Base-by-base conservation (phyloP, 2,797 vertebrate genomes). In the Mastacembelus armatus region DNA sequence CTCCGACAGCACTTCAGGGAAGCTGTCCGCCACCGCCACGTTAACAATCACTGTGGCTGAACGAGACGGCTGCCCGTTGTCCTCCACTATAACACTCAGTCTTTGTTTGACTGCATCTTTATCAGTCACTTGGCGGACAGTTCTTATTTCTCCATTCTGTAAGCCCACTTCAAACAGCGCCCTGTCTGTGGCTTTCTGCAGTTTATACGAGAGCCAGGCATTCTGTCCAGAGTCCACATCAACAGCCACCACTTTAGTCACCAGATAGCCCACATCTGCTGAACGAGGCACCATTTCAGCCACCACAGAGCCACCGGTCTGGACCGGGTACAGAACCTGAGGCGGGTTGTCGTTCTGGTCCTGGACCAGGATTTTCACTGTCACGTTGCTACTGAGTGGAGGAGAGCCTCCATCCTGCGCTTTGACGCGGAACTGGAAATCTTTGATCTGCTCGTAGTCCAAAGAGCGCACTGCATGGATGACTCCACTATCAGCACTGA, bases 161-260 rank as follows among this genome's bases (percentile, higher is more conserved):
- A 69, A 69, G n/a, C 88, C 88, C 80, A 94, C 91, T 74, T 75
- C 87, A 84, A 92, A 93, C 52, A 94, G 80, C 12, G 88, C 85
- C 29, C 89, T 93, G 73, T 94, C 93, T 48, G 89, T 87, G 72
- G 86, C 78, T 89, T 91, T 92, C 36, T 91, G 88, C 38, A 92
- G 83, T 81, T 90, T 87, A 85, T 92, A 93, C 35, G 91, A 93
- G 49, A 93, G 91, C 92, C 91, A 94, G 67, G 92, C 89, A 33
- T 94, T 94, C 86, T 91, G 90, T 66, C 78, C 90, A 69, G 89
- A 92, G 82, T 93, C 92, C 74, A 88, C 86, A 80, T 92, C 91
- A 64, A 94, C 92, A 4, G 92, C 93, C 74, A 94, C 91, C 21
- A 94, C 91, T 77, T 94, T 94, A n/a, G 93, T 93, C 5, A 80